Conservation (phyloP, 1,140 invertebrate species). For the Hypsibius dujardini region DNA sequence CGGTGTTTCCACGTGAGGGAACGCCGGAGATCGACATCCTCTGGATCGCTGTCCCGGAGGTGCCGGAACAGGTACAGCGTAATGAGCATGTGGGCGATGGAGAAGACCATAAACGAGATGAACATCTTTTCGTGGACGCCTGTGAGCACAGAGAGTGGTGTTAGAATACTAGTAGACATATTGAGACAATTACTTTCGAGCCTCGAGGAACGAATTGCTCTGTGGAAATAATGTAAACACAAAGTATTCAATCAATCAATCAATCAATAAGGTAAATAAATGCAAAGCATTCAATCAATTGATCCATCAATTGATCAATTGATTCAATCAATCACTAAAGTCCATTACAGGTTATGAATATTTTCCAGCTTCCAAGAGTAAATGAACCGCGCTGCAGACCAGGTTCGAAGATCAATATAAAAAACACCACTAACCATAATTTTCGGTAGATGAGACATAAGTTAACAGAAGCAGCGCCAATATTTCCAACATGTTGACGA, state of each 20-base stretch:
- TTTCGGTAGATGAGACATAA: slow-evolving; percentile 66
- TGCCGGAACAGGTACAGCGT: slow-evolving; percentile 14
- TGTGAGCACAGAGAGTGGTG: slow-evolving; percentile 36
- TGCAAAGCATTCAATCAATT: no score
- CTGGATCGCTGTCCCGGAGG: neutral
- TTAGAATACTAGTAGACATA: neutral
- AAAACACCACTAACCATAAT: slow-evolving; percentile 50
- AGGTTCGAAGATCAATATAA: slow-evolving; percentile 21
- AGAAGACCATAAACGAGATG: slow-evolving; percentile 66
- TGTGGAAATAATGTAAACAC: no score
- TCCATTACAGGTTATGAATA: no score
- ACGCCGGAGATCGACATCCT: slow-evolving; percentile 33
- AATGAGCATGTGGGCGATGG: slow-evolving; percentile 66
- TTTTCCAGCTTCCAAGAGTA: no score
- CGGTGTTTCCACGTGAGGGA: slow-evolving; percentile 55
- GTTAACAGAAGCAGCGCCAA: slow-evolving; percentile 60
- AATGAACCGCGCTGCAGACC: neutral
- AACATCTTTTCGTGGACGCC: slow-evolving; percentile 74
- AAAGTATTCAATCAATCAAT: no score
- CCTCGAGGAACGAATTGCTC: no score
- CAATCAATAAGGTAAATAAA: no score
- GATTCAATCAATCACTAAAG: no score
- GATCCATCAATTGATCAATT: no score
- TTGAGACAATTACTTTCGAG: no score
- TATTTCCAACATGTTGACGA: slow-evolving; percentile 63